Conservation (phyloP, 2,888 invertebrate genomes). For the Drepana falcataria region DNA sequence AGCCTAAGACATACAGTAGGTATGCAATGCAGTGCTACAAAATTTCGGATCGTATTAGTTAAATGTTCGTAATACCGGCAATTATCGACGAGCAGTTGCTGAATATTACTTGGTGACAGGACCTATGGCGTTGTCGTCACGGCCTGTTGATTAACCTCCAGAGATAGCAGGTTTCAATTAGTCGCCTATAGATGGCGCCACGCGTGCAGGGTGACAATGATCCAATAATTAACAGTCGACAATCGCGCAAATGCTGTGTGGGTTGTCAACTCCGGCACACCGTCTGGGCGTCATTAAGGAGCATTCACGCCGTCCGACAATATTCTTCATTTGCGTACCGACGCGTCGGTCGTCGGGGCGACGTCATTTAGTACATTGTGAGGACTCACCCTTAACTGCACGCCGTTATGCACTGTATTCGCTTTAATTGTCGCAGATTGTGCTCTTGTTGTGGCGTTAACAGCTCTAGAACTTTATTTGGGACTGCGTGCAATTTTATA, state of each 20-base stretch:
- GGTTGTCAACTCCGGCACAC: slow-evolving; percentile 49
- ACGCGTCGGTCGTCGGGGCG: slow-evolving; percentile 15
- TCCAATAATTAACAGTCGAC: slow-evolving; percentile 63
- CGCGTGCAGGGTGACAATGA: slow-evolving; percentile 43
- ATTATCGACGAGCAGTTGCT: too few relatives aligned
- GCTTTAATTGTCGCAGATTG: slow-evolving; percentile 59
- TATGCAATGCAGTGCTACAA: too few relatives aligned
- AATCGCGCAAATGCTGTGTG: slow-evolving; percentile 64
- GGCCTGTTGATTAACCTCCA: background rate
- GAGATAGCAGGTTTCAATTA: background rate
- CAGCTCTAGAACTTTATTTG: background rate
- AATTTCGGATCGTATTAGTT: too few relatives aligned
- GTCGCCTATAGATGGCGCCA: slow-evolving; percentile 6
- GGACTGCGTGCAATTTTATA: background rate
- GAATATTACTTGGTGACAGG: too few relatives aligned
- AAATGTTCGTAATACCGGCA: too few relatives aligned
- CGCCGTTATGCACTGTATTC: slow-evolving; percentile 56
- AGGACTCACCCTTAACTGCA: slow-evolving; percentile 52
- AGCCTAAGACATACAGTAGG: too few relatives aligned
- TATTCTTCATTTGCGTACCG: slow-evolving; percentile 78
- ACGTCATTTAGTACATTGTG: slow-evolving; percentile 76
- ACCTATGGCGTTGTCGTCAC: too few relatives aligned
- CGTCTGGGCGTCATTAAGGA: slow-evolving; percentile 68
- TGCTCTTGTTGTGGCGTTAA: slow-evolving; percentile 57
- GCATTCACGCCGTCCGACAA: slow-evolving; percentile 74